Percentiles rank a stretch among this genome's conserved stretches.
phyloP scores from a whole-genome alignment of 2,113 vertebrate species.

The Rafetus swinhoei region DNA sequence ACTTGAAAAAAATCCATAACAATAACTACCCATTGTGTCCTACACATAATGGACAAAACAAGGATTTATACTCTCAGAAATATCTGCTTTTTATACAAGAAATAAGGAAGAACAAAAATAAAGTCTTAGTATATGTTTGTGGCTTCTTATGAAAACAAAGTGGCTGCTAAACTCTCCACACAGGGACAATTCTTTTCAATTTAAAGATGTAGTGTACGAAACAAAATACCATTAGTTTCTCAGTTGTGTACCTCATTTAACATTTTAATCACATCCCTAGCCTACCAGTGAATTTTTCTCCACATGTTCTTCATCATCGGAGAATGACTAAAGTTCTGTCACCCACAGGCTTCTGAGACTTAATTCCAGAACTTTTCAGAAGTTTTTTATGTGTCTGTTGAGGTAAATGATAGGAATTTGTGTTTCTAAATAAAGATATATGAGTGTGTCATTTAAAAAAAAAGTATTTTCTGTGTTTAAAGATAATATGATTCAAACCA shows the following conservation, averaged over 20 bases:
- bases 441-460: too few relatives aligned
- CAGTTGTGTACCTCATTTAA: neutral
- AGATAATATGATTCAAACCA: neutral
- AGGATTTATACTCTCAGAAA: conserved; percentile 1
- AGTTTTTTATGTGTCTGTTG: neutral
- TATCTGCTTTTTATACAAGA: neutral
- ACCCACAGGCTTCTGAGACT: neutral
- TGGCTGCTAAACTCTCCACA: neutral
- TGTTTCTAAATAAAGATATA: neutral
- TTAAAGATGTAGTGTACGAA: neutral
- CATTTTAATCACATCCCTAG: conserved; percentile 18
- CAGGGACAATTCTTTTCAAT: neutral
- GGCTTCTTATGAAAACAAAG: conserved; percentile 14
- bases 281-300: conserved; percentile 9
- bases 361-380: conserved; percentile 11
- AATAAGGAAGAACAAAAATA: neutral
- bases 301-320: neutral
- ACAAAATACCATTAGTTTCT: neutral
- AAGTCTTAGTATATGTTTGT: conserved; percentile 24
- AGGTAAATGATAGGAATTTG: neutral
- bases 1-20: neutral
- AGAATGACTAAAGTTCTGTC: neutral
- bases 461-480: neutral
- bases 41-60: conserved; percentile 3
- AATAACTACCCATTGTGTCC: neutral